phyloP scores from a whole-genome alignment of 2,797 vertebrate genomes.

The Leptoclinus maculatus region DNA sequence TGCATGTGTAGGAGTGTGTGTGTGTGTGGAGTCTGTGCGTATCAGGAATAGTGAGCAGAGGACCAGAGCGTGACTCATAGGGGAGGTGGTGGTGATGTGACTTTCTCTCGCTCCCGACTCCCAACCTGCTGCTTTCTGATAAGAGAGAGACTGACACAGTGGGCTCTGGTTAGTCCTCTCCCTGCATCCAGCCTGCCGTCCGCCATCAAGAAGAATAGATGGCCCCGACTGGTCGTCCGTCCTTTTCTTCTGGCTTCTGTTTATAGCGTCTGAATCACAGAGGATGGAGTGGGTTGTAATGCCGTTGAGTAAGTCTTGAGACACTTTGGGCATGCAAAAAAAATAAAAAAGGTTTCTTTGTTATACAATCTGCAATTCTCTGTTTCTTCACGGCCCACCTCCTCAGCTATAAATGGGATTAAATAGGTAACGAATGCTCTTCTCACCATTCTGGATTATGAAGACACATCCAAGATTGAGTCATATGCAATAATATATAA shows the following conservation, averaged over 20 bases:
- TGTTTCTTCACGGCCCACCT: constrained; percentile 37
- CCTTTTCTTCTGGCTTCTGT: constrained; percentile 61
- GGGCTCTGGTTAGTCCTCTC: constrained; percentile 60
- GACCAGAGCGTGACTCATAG: constrained; percentile 62
- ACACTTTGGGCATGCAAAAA: constrained; percentile 24
- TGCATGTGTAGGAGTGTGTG: not conserved
- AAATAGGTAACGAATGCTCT: constrained; percentile 9
- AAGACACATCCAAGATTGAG: constrained; percentile 29
- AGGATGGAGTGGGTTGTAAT: constrained; percentile 66
- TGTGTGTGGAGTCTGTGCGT: not conserved
- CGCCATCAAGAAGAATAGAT: constrained; percentile 58
- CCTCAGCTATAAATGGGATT: constrained; percentile 32
- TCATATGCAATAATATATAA: constrained; percentile 3
- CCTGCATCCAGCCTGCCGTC: constrained; percentile 42
- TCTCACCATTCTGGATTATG: constrained; percentile 25
- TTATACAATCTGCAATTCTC: constrained; percentile 25
- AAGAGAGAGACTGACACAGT: constrained; percentile 51
- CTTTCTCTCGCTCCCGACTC: constrained; percentile 50
- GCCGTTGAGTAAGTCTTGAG: constrained; percentile 63
- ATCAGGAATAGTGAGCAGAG: constrained; percentile 10
- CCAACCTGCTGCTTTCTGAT: constrained; percentile 67
- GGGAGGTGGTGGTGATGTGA: constrained; percentile 48
- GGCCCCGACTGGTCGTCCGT: constrained; percentile 52
- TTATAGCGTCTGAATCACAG: constrained; percentile 68
- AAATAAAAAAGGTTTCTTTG: not conserved